These are phyloP conservation scores for Plodia interpunctella DNA, from an alignment of 1,140 invertebrate species.

Conservation along the genomic window DNA sequence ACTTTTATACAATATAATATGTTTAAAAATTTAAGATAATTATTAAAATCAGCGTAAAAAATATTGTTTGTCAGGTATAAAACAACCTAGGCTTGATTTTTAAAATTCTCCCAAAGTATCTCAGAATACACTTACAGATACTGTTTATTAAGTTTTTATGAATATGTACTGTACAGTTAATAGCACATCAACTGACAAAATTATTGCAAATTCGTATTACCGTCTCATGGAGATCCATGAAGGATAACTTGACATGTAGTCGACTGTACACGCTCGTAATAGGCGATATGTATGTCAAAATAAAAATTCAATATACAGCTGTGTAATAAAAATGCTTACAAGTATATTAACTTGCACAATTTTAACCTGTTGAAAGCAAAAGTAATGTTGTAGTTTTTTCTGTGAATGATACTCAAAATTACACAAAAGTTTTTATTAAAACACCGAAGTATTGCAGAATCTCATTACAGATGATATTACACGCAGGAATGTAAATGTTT, in stretches of 20 bases:
- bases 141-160: no score
- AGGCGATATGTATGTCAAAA: background rate
- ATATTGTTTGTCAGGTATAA: no score
- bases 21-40: no score
- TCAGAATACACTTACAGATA: no score
- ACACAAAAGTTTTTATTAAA: background rate
- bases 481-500: background rate
- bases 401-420: constrained; percentile 1
- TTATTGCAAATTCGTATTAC: no score
- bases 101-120: no score
- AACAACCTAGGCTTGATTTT: no score
- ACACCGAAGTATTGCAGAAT: background rate
- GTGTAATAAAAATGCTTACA: background rate
- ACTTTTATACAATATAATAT: no score
- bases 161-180: no score
- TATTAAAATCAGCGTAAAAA: background rate
- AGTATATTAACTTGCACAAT: constrained; percentile 6
- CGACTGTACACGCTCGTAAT: background rate
- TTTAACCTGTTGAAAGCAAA: background rate
- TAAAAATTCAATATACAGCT: background rate
- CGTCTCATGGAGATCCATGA: no score
- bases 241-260: no score
- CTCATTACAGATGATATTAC: background rate
- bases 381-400: background rate
- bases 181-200: no score